A percentile compares a stretch with the other conserved stretches of the same genome.
Evolutionary conservation across 2,797 vertebrate species (phyloP).

Genomic region (Triplophysa bombifrons): DNA sequence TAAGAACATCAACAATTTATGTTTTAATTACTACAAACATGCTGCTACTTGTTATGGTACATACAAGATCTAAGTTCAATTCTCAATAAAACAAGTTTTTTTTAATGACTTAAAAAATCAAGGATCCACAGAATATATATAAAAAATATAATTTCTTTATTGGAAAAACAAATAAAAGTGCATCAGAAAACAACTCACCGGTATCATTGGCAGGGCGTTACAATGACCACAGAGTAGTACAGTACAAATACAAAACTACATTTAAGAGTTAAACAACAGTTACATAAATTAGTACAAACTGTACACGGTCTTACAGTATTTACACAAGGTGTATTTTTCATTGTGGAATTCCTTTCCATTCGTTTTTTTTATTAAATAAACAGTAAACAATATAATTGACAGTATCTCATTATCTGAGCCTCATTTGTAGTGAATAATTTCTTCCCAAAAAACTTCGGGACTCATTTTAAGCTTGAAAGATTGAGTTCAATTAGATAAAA

Average conservation of each 20-base stretch:
- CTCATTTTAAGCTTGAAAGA: constrained; percentile 11
- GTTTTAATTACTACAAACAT: no score
- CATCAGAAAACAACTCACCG: constrained; percentile 62
- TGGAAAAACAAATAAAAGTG: constrained; percentile 67
- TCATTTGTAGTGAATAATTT: constrained; percentile 44
- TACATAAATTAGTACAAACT: constrained; percentile 73
- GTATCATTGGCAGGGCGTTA: constrained; percentile 59
- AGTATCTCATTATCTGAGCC: constrained; percentile 50
- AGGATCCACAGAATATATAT: constrained; percentile 54
- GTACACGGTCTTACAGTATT: constrained; percentile 71
- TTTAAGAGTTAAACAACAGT: constrained; percentile 53
- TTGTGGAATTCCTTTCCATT: constrained; percentile 44
- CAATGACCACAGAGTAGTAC: constrained; percentile 63
- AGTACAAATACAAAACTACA: constrained; percentile 58
- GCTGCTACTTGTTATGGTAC: no score
- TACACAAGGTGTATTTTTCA: constrained; percentile 61
- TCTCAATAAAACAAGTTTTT: no score
- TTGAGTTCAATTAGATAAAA: constrained; percentile 30
- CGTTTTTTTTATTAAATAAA: constrained; percentile 58
- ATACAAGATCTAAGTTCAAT: no score
- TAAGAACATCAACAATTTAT: no score
- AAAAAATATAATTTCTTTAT: constrained; percentile 72
- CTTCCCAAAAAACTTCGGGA: constrained; percentile 25
- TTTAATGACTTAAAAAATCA: constrained; percentile 3
- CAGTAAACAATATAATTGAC: constrained; percentile 54